Percentiles rank a stretch among this genome's conserved stretches.
Conservation (phyloP, 2,888 invertebrate genomes). For the Phaedon cochleariae region DNA sequence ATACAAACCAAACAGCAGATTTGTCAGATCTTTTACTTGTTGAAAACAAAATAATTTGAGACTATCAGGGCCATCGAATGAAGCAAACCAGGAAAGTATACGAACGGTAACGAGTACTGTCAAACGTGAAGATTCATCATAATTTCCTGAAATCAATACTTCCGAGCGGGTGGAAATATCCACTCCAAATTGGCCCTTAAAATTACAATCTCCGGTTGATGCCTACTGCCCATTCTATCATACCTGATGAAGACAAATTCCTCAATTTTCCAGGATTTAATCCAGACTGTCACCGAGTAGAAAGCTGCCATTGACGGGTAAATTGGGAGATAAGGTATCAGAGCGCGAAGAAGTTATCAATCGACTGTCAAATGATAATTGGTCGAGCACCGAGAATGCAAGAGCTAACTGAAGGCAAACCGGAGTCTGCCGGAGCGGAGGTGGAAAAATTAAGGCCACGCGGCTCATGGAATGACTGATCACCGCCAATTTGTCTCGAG, state of each 20-base stretch:
- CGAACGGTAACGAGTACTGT: too few relatives aligned
- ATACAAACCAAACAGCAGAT: too few relatives aligned
- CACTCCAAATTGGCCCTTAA: not conserved
- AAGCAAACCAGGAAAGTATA: too few relatives aligned
- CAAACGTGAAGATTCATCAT: too few relatives aligned
- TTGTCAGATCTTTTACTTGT: too few relatives aligned
- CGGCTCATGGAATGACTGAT: constrained; percentile 18
- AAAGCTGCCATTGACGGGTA: constrained; percentile 49
- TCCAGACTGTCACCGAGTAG: constrained; percentile 26
- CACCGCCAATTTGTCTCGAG: constrained; percentile 19
- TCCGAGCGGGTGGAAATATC: not conserved
- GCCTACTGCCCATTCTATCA: not conserved
- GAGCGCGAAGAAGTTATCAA: constrained; percentile 56
- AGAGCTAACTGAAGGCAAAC: not conserved
- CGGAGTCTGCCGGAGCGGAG: not conserved
- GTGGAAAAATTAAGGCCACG: not conserved
- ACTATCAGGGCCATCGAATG: too few relatives aligned
- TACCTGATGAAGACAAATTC: constrained; percentile 25
- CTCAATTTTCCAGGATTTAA: constrained; percentile 29
- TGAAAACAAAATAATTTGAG: too few relatives aligned
- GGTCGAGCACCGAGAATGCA: not conserved
- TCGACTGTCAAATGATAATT: constrained; percentile 51
- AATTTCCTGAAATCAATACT: too few relatives aligned
- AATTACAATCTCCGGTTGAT: not conserved
- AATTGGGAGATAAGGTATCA: constrained; percentile 49